Conservation (phyloP, 2,113 vertebrate species). For the Mola mola region DNA sequence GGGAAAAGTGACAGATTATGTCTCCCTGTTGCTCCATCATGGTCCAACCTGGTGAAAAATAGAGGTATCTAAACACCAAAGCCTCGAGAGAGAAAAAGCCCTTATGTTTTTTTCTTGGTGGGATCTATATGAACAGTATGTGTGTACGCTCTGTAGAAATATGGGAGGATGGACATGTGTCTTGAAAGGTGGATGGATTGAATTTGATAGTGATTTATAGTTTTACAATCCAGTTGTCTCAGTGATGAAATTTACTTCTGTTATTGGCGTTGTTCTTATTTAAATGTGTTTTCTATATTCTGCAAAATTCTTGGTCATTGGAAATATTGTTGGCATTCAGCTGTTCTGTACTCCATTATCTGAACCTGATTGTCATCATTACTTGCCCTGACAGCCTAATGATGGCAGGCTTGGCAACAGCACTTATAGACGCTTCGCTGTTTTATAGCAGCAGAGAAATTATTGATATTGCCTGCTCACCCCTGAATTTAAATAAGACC, state of each 20-base stretch:
- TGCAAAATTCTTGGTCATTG: conserved; percentile 40
- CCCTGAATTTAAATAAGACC: conserved; percentile 80
- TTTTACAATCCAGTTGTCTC: conserved; percentile 30
- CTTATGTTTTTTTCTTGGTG: conserved; percentile 33
- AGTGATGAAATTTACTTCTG: conserved; percentile 25
- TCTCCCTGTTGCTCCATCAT: conserved; percentile 72
- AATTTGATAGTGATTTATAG: conserved; percentile 29
- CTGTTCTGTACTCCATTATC: conserved; percentile 52
- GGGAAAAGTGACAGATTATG: conserved; percentile 75
- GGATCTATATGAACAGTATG: conserved; percentile 10
- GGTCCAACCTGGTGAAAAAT: conserved; percentile 55
- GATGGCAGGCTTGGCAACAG: conserved; percentile 65
- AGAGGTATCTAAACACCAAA: conserved; percentile 41
- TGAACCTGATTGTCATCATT: conserved; percentile 55
- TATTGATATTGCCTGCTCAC: conserved; percentile 77
- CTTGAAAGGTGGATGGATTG: conserved; percentile 9
- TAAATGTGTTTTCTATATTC: conserved; percentile 41
- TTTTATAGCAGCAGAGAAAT: conserved; percentile 64
- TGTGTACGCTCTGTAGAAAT: conserved; percentile 20
- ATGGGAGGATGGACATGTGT: conserved; percentile 1
- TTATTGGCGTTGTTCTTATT: conserved; percentile 47
- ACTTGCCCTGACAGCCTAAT: conserved; percentile 57
- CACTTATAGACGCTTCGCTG: conserved; percentile 53
- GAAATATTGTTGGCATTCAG: conserved; percentile 45
- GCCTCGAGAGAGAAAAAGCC: conserved; percentile 23